A percentile compares a stretch with the other conserved stretches of the same genome.
Conservation (phyloP, 2,888 invertebrate genomes). For the Pseudococcus longispinus region DNA sequence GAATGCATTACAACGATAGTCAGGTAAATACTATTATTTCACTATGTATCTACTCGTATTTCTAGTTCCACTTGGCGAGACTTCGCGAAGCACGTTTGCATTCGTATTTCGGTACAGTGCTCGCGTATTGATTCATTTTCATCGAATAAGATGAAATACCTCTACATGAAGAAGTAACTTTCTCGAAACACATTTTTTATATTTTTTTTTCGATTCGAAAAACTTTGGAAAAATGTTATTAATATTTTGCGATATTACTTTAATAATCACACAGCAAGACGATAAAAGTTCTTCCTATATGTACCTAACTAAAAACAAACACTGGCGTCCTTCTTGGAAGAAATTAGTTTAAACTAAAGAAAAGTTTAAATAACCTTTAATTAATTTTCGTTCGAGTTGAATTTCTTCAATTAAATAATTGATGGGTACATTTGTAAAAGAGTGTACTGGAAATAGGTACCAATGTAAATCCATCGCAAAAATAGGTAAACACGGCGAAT, state of each 20-base stretch:
- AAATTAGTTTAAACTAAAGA: not conserved
- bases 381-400: not conserved
- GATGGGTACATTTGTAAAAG: not conserved
- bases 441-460: not conserved
- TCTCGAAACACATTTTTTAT: not conserved
- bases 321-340: not conserved
- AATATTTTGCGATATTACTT: not conserved
- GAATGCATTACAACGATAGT: slow-evolving; percentile 94
- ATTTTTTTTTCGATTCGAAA: not conserved
- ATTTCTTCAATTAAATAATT: slow-evolving; percentile 8
- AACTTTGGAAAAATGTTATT: not conserved
- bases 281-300: not conserved
- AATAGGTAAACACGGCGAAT: not conserved
- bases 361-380: not conserved
- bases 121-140: not conserved
- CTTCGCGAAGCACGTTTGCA: not conserved
- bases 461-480: not conserved
- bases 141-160: not conserved
- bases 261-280: not conserved
- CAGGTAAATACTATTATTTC: slow-evolving; percentile 72
- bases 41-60: not conserved
- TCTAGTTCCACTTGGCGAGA: no score
- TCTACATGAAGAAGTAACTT: not conserved
- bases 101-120: not conserved
- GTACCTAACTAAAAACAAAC: not conserved